Conservation (phyloP, 2,888 invertebrate species). For the Brachyopa scutellaris region DNA sequence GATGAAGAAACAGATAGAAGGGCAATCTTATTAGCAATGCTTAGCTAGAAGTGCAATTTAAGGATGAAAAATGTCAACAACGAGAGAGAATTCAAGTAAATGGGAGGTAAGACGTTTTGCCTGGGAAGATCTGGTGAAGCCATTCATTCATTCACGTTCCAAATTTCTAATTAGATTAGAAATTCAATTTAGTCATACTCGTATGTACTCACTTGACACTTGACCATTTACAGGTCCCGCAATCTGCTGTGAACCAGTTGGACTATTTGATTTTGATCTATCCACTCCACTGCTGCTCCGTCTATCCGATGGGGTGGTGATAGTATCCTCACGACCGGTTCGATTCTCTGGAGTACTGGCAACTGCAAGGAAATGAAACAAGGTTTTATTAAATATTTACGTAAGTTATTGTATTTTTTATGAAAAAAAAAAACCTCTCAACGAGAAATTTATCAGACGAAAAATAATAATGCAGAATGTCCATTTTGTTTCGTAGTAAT, state of each 20-base stretch:
- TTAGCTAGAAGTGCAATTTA: conserved; percentile 14
- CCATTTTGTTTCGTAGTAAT: not conserved
- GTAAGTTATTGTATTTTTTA: no score
- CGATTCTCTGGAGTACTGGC: conserved; percentile 91
- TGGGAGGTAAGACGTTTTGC: not conserved
- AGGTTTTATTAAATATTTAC: no score
- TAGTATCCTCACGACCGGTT: conserved; percentile 84
- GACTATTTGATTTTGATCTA: conserved; percentile 79
- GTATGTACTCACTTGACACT: conserved; percentile 83
- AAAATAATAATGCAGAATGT: not conserved
- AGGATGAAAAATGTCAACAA: conserved; percentile 27
- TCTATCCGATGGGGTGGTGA: conserved; percentile 72
- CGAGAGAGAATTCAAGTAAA: not conserved
- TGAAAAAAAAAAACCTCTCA: not conserved
- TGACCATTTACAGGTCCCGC: conserved; percentile 81
- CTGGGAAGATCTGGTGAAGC: not conserved
- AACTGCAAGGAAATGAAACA: conserved; percentile 85
- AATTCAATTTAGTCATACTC: conserved; percentile 76
- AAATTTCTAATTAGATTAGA: conserved; percentile 41
- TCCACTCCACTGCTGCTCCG: conserved; percentile 83
- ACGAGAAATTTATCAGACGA: conserved; percentile 1
- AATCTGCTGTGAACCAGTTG: conserved; percentile 67
- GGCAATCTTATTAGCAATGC: conserved; percentile 48
- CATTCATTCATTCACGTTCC: not conserved
- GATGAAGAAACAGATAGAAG: conserved; percentile 10